Percentiles rank a stretch among this genome's conserved stretches.
Evolutionary conservation across 2,113 vertebrate genomes (phyloP).

Genomic region (Lepisosteus oculatus): DNA sequence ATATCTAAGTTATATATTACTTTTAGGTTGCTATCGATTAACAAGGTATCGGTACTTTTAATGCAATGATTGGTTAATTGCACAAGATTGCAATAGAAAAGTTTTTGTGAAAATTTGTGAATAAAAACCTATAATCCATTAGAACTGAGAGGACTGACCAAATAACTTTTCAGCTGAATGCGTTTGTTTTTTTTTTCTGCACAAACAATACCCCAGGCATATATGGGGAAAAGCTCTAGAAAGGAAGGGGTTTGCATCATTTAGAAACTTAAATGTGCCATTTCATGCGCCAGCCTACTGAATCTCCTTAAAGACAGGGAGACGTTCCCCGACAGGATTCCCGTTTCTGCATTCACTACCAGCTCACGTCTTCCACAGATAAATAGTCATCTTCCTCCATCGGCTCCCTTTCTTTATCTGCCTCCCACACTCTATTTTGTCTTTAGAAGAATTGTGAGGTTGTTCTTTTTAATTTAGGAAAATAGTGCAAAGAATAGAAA

Average conservation of each 20-base stretch:
- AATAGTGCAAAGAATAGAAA: constrained; percentile 37
- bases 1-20: too few species aligned
- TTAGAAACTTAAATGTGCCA: constrained; percentile 64
- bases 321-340: constrained; percentile 67
- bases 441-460: constrained; percentile 36
- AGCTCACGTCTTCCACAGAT: constrained; percentile 31
- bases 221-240: constrained; percentile 52
- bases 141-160: constrained; percentile 11
- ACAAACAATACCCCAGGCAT: neutral
- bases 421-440: constrained; percentile 11
- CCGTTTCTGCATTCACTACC: constrained; percentile 57
- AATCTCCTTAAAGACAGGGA: constrained; percentile 65
- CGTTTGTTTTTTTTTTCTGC: constrained; percentile 54
- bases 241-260: constrained; percentile 43
- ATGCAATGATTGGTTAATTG: too few species aligned
- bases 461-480: constrained; percentile 38
- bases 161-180: constrained; percentile 35
- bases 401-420: neutral
- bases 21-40: too few species aligned
- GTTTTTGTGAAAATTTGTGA: neutral
- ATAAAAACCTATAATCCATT: neutral
- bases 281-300: constrained; percentile 68
- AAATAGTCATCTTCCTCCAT: constrained; percentile 7
- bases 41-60: too few species aligned
- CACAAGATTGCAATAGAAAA: too few species aligned